phyloP scores from a whole-genome alignment of 2,113 vertebrate genomes.

The Bos javanicus region DNA sequence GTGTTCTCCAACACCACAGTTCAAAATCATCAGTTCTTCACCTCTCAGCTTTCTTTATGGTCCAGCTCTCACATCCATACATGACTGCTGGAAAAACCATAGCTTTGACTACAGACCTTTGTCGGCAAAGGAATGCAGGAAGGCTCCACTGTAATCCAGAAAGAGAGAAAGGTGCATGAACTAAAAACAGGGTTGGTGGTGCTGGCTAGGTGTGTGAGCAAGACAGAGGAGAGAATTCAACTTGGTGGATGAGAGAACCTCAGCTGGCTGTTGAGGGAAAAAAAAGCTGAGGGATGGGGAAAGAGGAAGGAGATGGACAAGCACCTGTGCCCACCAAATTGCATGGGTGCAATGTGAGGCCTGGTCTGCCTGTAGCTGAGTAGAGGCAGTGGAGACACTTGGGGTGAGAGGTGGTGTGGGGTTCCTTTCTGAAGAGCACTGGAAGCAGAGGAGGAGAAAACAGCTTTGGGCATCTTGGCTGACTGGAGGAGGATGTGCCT shows the following conservation, averaged over 20 bases:
- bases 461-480: not conserved
- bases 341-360: not conserved
- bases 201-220: not conserved
- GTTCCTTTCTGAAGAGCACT: not conserved
- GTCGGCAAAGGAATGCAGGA: too few relatives aligned
- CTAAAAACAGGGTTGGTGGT: not conserved
- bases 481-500: not conserved
- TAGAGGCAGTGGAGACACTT: not conserved
- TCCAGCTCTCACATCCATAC: too few relatives aligned
- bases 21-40: too few relatives aligned
- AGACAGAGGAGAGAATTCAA: not conserved
- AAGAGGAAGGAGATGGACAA: not conserved
- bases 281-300: not conserved
- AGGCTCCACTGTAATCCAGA: too few relatives aligned
- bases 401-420: not conserved
- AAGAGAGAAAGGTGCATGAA: not conserved
- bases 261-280: too few relatives aligned
- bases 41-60: too few relatives aligned
- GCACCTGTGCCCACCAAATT: accelerated
- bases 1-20: too few relatives aligned
- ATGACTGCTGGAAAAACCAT: too few relatives aligned
- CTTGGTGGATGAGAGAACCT: not conserved
- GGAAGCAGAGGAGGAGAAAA: not conserved
- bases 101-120: too few relatives aligned
- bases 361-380: not conserved